Conservation (phyloP, 2,797 vertebrate species). For the Nyctibius grandis region DNA sequence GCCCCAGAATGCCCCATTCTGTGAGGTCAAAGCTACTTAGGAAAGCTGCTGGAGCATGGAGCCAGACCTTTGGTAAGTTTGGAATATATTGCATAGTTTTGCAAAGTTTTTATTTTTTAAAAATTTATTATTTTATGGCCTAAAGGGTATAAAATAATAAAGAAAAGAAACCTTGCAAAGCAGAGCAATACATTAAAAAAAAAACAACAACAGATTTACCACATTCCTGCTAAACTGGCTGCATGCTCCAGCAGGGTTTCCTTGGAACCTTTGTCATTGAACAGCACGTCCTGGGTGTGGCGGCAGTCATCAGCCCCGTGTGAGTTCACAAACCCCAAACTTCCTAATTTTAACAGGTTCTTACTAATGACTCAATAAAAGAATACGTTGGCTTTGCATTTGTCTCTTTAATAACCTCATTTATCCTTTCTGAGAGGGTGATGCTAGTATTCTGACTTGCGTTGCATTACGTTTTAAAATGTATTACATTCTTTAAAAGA, state of each 20-base stretch:
- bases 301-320: background rate
- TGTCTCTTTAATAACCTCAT: background rate
- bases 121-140: constrained; percentile 64
- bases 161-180: constrained; percentile 70
- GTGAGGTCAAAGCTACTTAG: constrained; percentile 53
- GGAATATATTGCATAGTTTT: constrained; percentile 65
- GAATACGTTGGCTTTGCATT: background rate
- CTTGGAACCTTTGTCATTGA: constrained; percentile 33
- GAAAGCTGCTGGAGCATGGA: constrained; percentile 65
- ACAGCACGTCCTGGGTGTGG: background rate
- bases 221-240: constrained; percentile 6
- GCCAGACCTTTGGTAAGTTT: constrained; percentile 58
- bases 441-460: background rate
- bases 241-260: constrained; percentile 61
- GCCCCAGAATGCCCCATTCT: constrained; percentile 51
- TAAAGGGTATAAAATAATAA: constrained; percentile 68
- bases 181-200: constrained; percentile 54
- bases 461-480: background rate
- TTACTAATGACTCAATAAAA: background rate
- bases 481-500: background rate
- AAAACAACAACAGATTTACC: background rate
- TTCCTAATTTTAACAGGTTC: background rate
- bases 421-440: background rate
- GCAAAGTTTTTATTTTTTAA: constrained; percentile 35
- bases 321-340: background rate